Evolutionary conservation across 2,888 invertebrate genomes (phyloP).

Genomic region (Eupithecia pulchellata): DNA sequence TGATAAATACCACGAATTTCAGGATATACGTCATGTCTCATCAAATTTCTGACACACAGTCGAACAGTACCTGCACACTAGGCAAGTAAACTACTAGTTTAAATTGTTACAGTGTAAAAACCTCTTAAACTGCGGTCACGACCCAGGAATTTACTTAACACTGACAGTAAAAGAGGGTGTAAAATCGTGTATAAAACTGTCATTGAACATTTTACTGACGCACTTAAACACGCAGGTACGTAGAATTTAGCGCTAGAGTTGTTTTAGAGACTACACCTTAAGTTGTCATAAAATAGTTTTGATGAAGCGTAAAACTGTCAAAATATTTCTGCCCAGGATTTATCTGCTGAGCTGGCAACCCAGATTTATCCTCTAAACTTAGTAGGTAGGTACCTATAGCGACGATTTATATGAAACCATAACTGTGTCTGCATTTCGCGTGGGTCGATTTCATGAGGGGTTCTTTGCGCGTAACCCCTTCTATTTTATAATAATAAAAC

Average conservation of each 20-base stretch:
- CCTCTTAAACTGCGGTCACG: constrained; percentile 32
- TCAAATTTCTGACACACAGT: background rate
- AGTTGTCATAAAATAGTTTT: constrained; percentile 13
- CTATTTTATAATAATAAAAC: no score
- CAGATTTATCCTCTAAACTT: background rate
- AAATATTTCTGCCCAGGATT: background rate
- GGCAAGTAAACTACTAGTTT: constrained; percentile 1
- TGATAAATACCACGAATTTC: background rate
- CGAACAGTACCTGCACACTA: background rate
- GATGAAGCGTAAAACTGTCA: constrained; percentile 2
- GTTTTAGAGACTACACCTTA: constrained; percentile 13
- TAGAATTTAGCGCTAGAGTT: constrained; percentile 8
- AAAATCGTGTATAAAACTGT: constrained; percentile 59
- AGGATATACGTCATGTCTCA: background rate
- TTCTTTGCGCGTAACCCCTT: no score
- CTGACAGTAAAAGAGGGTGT: constrained; percentile 57
- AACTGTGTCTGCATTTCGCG: no score
- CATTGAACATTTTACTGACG: constrained; percentile 51
- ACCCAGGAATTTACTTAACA: constrained; percentile 60
- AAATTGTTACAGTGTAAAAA: constrained; percentile 15
- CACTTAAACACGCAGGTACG: constrained; percentile 35
- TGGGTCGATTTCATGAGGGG: no score
- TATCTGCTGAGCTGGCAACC: background rate
- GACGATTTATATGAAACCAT: background rate
- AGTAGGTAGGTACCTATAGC: no score